These are phyloP conservation scores for Polypedilum pembai DNA, from an alignment of 1,140 invertebrate genomes.

Conservation along the genomic window DNA sequence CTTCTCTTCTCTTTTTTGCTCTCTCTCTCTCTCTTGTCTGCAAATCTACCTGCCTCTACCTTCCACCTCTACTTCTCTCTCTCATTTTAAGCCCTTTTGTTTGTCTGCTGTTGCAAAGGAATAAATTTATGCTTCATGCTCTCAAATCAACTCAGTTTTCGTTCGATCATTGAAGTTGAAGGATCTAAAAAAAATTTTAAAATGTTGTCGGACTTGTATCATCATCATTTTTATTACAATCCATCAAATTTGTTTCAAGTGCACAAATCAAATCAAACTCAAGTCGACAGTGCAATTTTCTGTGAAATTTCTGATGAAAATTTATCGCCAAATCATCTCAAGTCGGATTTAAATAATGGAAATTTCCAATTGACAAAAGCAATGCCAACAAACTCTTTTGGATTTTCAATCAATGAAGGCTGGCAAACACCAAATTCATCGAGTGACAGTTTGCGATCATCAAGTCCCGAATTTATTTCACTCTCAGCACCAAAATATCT, in stretches of 20 bases:
- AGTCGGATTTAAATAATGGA: neutral
- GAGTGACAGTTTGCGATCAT: conserved; percentile 53
- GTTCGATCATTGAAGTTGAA: neutral
- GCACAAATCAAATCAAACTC: neutral
- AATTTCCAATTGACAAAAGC: neutral
- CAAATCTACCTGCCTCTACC: too few species aligned
- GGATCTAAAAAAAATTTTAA: neutral
- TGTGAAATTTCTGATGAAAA: neutral
- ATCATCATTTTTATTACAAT: neutral
- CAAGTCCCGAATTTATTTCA: conserved; percentile 44
- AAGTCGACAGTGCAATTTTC: neutral
- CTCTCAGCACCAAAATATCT: neutral
- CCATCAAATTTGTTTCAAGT: neutral
- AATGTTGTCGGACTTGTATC: neutral
- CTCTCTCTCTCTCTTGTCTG: too few species aligned
- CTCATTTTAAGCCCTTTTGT: too few species aligned
- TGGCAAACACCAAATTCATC: conserved; percentile 36
- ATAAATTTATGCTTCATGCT: neutral
- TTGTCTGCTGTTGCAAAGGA: neutral
- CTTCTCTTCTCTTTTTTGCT: too few species aligned
- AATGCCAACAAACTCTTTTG: too few species aligned
- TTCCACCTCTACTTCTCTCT: too few species aligned
- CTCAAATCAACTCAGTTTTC: neutral
- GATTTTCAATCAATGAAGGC: neutral
- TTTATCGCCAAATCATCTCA: conserved; percentile 12